Evolutionary conservation across 2,113 vertebrate species (phyloP), one percentile per base, ranked within the genome.

Genomic region (Cryptomyrus ogoouensis): DNA sequence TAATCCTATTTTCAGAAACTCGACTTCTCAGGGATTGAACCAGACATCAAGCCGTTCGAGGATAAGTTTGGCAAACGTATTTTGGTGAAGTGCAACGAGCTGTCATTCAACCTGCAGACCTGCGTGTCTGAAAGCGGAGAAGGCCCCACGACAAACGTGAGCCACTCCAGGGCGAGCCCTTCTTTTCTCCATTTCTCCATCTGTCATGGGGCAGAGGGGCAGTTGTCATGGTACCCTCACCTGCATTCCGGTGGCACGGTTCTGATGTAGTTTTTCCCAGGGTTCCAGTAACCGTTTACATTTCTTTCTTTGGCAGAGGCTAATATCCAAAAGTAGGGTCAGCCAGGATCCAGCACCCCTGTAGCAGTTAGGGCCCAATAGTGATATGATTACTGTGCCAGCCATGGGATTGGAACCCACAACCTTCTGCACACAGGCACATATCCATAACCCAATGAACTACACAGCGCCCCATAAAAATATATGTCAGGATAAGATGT

Each of bases 61-160:
- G 98, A 99, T 92, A 98, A 98, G 92, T 99, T 98, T 90, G 98
- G 98, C 12, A 99, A 98, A 94, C 96, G 97, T 89, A 94, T 99
- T 93, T 94, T 99, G 62, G 97, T 99, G 91, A 97, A 95, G 92
- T 99, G 98, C 91, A 96, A 98, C 3, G 97, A 98, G 92, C 96
- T 99, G 89, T 96, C 97, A 27, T 99, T 99, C 94, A 99, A 98
- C 95, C 95, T 99, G 88, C 98, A 99, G 94, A 96, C 97, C 93
- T 99, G 98, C 0, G 94, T 99, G 9, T 95, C 97, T 0, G 98
- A 99, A 92, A 97, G 97, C 53, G 98, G 98, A 91, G 98, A 98
- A 83, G 98, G 97, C 47, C 98, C 98, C 15, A 98, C 96, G 0
- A 99, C 98, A 88, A 99, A 99, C 91, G 98, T 99, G 96, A 1